Conservation (phyloP, 2,888 invertebrate species). For the Oscheius sp. region DNA sequence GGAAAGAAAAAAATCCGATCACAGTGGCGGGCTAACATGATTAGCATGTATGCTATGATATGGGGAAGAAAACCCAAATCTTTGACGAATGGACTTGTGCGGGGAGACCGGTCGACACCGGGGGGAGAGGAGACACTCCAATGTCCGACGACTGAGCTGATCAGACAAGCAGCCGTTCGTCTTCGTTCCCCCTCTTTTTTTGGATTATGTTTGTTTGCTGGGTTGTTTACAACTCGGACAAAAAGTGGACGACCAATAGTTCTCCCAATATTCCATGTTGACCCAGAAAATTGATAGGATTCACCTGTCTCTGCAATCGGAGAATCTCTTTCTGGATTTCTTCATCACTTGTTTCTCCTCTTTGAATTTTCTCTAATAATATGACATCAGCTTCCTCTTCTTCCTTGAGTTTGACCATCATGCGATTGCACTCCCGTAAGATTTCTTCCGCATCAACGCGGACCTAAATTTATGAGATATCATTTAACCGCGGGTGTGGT, state of each 20-base stretch:
- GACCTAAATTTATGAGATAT: constrained; percentile 1
- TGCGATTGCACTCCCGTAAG: constrained; percentile 24
- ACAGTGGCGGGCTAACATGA: neutral
- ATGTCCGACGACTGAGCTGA: constrained; percentile 30
- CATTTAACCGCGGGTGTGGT: too few relatives aligned
- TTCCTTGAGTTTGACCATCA: constrained; percentile 28
- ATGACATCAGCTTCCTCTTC: constrained; percentile 24
- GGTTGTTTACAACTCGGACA: neutral
- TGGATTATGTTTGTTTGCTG: constrained; percentile 5
- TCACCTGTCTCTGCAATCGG: constrained; percentile 27
- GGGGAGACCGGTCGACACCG: constrained; percentile 35
- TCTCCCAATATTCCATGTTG: too few relatives aligned
- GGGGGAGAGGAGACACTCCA: constrained; percentile 25
- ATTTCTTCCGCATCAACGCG: constrained; percentile 20
- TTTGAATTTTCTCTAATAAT: constrained; percentile 25
- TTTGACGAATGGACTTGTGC: constrained; percentile 23
- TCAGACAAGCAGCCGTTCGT: constrained; percentile 28
- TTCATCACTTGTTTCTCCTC: constrained; percentile 28
- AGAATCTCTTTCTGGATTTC: constrained; percentile 29
- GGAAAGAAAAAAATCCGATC: constrained; percentile 1
- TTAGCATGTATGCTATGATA: constrained; percentile 18
- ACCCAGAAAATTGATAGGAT: too few relatives aligned
- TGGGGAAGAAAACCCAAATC: constrained; percentile 18
- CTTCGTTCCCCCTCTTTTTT: constrained; percentile 12
- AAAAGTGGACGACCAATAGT: too few relatives aligned